Evolutionary conservation across 2,113 vertebrate species (phyloP), one percentile per base, ranked within the genome.

Genomic region (Lanius ludovicianus): DNA sequence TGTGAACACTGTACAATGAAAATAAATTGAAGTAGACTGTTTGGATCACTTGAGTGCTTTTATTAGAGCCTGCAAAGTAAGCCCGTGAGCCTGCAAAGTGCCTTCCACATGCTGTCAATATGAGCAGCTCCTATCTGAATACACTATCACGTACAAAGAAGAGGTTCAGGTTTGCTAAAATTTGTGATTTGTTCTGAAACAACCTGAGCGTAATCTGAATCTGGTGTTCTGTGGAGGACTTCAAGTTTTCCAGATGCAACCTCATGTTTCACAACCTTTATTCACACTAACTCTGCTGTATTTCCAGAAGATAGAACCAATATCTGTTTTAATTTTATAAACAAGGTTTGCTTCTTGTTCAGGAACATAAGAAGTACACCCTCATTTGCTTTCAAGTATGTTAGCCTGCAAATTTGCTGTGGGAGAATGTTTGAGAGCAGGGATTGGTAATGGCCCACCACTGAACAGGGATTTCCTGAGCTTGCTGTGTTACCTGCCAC

Each of bases 281-380:
- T 47, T 82, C 65, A n/a, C 44, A 31, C 12, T 31, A 77, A 60
- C 9, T 64, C 25, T 69, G 69, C 41, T 41, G 9, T 50, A 44
- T 52, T 90, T 84, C 56, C 47, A 67, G 52, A 55, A 84, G 33
- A 63, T 6, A 47, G 15, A 64, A 68, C 8, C 86, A 76, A 46
- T 41, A 35, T 0, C 6, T 42, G 8, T 44, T 88, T 95, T 81
- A 27, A n/a, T 86, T 86, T 78, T 47, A 71, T 59, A 71, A 92
- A 67, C 18, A 73, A 30, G 42, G 7, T 42, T 77, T 65, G 6
- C 63, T 95, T 67, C 69, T 84, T 28, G 15, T 77, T 81, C 46
- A 67, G 17, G 0, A 2, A 15, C 0, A 0, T 50, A 30, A 4
- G 41, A 63, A 70, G 17, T 24, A 37, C 28, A 60, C 7, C 5